phyloP scores from a whole-genome alignment of 2,797 vertebrate genomes.

The Sebastes taczanowskii region DNA sequence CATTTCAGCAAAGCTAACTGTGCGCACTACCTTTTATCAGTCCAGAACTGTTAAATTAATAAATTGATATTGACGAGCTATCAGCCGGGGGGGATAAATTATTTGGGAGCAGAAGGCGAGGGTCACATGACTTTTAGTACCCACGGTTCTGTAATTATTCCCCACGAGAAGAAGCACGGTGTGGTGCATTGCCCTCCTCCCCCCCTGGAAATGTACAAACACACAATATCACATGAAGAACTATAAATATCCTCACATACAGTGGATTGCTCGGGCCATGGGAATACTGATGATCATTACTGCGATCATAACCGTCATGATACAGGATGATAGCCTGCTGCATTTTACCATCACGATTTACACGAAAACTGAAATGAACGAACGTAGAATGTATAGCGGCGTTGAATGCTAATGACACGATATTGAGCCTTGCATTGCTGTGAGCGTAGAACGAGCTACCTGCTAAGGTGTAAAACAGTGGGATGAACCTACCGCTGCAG shows the following conservation, averaged over 20 bases:
- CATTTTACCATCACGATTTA: conserved; percentile 53
- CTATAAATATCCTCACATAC: conserved; percentile 68
- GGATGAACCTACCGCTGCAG: conserved; percentile 30
- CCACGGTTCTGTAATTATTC: conserved; percentile 92
- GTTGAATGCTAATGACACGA: conserved; percentile 54
- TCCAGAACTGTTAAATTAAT: conserved; percentile 95
- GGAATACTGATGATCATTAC: conserved; percentile 74
- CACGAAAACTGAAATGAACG: conserved; percentile 21
- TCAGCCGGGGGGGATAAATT: conserved; percentile 95
- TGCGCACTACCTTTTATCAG: conserved; percentile 91
- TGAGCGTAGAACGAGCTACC: conserved; percentile 37
- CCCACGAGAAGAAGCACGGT: conserved; percentile 65
- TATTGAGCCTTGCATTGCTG: conserved; percentile 49
- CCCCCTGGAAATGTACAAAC: conserved; percentile 38
- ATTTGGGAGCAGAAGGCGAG: conserved; percentile 92
- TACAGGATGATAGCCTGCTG: conserved; percentile 48
- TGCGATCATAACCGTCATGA: conserved; percentile 70
- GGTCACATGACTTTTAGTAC: conserved; percentile 93
- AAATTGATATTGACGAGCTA: conserved; percentile 99
- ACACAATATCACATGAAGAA: conserved; percentile 33
- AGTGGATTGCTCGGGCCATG: conserved; percentile 53
- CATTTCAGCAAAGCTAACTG: conserved; percentile 73
- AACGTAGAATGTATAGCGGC: background rate
- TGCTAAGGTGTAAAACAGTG: conserved; percentile 33
- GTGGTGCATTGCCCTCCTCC: conserved; percentile 56